These are phyloP conservation scores for Oxyura jamaicensis DNA, from an alignment of 2,113 vertebrate species.

Conservation along the genomic window DNA sequence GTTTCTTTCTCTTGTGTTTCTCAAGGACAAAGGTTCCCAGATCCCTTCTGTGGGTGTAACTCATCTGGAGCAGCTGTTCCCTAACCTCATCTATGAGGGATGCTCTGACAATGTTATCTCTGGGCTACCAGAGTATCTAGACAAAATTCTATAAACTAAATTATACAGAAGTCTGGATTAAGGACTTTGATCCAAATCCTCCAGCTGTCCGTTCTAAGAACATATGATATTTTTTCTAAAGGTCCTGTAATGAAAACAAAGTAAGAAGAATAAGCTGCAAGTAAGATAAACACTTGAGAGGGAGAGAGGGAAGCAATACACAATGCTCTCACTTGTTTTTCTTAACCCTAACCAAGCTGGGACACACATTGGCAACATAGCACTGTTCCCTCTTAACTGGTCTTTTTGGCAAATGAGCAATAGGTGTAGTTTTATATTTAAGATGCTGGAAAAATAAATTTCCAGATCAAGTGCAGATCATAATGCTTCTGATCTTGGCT, in stretches of 20 bases:
- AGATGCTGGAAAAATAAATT: neutral
- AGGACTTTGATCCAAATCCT: neutral
- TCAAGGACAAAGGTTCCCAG: neutral
- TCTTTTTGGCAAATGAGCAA: neutral
- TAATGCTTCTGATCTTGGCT: neutral
- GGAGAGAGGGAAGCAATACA: fast-evolving
- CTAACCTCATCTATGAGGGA: neutral
- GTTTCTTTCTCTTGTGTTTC: neutral
- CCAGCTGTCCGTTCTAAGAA: neutral
- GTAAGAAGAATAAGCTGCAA: neutral
- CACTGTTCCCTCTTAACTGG: neutral
- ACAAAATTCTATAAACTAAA: neutral
- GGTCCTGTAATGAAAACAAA: neutral
- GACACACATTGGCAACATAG: neutral
- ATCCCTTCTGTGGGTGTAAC: neutral
- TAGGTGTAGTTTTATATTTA: neutral
- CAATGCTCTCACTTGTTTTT: neutral
- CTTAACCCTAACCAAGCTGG: neutral
- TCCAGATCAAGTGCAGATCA: neutral
- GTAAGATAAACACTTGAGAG: neutral
- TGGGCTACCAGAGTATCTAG: neutral
- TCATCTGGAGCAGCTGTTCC: neutral
- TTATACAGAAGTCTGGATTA: neutral
- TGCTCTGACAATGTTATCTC: neutral
- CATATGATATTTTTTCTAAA: neutral